Evolutionary conservation across 2,113 vertebrate genomes (phyloP).

Genomic region (Ascaphus truei): DNA sequence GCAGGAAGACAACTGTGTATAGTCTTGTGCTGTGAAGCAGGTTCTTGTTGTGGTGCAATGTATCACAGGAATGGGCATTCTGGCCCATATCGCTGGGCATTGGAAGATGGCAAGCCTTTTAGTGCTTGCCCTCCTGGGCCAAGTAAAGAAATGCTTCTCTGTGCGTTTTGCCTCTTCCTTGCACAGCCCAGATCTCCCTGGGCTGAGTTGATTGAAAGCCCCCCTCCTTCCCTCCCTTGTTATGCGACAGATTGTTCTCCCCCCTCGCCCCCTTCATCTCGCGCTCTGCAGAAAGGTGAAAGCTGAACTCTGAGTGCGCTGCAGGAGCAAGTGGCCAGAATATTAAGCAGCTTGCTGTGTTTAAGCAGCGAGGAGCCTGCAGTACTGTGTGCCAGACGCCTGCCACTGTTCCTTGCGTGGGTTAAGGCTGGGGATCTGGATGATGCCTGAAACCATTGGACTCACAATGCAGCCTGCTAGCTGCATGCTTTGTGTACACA

Average conservation of each 20-base stretch:
- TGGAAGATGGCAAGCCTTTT: too few species aligned
- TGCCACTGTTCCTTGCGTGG: neutral
- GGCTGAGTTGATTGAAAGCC: neutral
- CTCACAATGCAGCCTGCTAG: neutral
- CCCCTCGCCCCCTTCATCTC: constrained; percentile 42
- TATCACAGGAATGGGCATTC: too few species aligned
- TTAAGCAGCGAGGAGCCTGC: constrained; percentile 18
- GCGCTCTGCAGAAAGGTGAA: constrained; percentile 34
- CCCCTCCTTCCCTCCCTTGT: neutral
- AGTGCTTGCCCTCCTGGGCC: too few species aligned
- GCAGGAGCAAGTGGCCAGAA: constrained; percentile 53
- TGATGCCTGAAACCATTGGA: neutral
- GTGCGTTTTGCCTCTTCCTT: too few species aligned
- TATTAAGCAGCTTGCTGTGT: constrained; percentile 53
- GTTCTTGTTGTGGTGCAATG: too few species aligned
- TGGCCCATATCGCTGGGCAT: too few species aligned
- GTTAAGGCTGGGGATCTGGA: neutral
- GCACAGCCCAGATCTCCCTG: constrained; percentile 56
- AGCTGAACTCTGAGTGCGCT: constrained; percentile 31
- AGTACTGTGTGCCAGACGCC: neutral
- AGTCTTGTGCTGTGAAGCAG: too few species aligned
- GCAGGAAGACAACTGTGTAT: too few species aligned
- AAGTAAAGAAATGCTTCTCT: too few species aligned
- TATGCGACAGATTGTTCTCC: constrained; percentile 16
- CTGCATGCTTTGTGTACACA: neutral